Evolutionary conservation across 2,113 vertebrate species (phyloP).

Genomic region (Neopipo cinnamomea): DNA sequence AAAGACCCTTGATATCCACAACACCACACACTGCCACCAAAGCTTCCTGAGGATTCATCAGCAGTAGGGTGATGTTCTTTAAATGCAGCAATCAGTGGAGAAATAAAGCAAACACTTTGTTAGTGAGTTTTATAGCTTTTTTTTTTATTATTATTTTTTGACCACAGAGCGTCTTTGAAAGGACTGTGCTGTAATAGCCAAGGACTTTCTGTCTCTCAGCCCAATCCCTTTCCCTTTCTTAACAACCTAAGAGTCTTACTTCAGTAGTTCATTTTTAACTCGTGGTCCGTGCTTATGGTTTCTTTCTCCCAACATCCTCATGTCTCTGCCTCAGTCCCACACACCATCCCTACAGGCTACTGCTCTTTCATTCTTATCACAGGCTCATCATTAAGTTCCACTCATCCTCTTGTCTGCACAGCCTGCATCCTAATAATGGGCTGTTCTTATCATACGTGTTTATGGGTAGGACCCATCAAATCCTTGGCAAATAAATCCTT

Average conservation of each 20-base stretch:
- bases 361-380: background rate
- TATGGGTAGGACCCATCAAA: background rate
- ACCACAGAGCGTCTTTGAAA: background rate
- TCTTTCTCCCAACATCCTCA: background rate
- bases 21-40: rapidly evolving
- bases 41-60: background rate
- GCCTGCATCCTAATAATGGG: background rate
- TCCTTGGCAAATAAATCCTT: background rate
- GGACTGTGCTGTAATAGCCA: background rate
- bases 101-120: background rate
- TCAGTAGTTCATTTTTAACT: background rate
- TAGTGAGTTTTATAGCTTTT: background rate
- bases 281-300: background rate
- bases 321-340: background rate
- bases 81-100: background rate
- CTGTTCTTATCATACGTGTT: background rate
- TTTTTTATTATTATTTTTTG: background rate
- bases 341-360: background rate
- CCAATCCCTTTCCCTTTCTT: background rate
- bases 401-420: background rate
- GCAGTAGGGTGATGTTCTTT: background rate
- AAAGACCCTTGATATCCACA: background rate
- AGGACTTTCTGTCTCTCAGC: background rate
- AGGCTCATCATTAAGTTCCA: background rate
- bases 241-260: background rate